phyloP scores from a whole-genome alignment of 2,888 invertebrate species.

The Zaprionus bogoriensis region DNA sequence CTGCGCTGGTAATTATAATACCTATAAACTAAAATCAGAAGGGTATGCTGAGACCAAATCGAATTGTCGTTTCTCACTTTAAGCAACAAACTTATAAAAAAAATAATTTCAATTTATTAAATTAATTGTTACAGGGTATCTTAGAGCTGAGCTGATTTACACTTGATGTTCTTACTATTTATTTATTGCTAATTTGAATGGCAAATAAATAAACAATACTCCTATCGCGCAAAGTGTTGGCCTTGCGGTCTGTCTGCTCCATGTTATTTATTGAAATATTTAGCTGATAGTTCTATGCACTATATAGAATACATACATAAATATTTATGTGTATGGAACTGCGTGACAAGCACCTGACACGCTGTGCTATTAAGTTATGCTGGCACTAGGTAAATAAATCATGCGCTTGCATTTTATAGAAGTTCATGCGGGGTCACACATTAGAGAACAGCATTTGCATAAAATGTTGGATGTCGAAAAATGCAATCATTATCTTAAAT shows the following conservation, averaged over 20 bases:
- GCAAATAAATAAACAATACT: constrained; percentile 65
- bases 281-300: constrained; percentile 15
- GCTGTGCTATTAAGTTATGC: constrained; percentile 5
- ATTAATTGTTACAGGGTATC: constrained; percentile 3
- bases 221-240: constrained; percentile 39
- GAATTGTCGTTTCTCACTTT: too few relatives aligned
- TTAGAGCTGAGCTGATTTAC: neutral
- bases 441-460: constrained; percentile 19
- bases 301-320: neutral
- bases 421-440: neutral
- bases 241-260: constrained; percentile 19
- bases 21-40: neutral
- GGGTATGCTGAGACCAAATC: neutral
- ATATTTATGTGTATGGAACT: too few relatives aligned
- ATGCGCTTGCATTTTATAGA: constrained; percentile 2
- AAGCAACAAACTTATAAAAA: neutral
- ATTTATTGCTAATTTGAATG: constrained; percentile 55
- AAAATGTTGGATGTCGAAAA: constrained; percentile 10
- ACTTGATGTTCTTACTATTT: neutral
- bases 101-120: too few relatives aligned
- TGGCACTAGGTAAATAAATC: constrained; percentile 35
- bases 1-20: constrained; percentile 1
- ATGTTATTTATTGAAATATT: constrained; percentile 20
- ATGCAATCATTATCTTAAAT: neutral
- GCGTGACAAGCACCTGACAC: constrained; percentile 17